These are phyloP conservation scores for Orycteropus afer DNA, from an alignment of 2,113 vertebrate species.

Conservation along the genomic window DNA sequence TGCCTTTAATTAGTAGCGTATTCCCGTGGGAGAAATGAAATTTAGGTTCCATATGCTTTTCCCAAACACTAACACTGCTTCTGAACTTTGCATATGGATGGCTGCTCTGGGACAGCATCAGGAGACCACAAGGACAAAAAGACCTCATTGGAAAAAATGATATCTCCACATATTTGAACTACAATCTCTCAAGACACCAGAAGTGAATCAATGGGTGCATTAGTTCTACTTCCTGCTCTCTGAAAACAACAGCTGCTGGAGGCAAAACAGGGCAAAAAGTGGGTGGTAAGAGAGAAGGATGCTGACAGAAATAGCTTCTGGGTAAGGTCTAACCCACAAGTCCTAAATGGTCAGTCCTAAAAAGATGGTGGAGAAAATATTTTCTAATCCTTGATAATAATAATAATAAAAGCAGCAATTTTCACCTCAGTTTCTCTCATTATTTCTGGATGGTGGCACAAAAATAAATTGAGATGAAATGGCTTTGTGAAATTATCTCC, in stretches of 20 bases:
- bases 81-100: conserved; percentile 6
- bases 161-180: background rate
- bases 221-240: background rate
- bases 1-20: conserved; percentile 37
- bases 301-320: conserved; percentile 49
- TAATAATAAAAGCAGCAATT: background rate
- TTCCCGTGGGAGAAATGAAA: background rate
- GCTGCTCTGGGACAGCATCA: background rate
- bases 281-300: conserved; percentile 17
- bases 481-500: background rate
- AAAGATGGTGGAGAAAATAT: background rate
- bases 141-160: background rate
- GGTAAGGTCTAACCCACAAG: background rate
- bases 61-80: background rate
- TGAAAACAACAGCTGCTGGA: conserved; percentile 41
- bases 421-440: background rate
- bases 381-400: background rate
- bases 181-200: background rate
- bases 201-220: background rate
- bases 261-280: background rate
- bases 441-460: background rate
- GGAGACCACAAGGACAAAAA: conserved; percentile 8
- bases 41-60: background rate
- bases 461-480: background rate
- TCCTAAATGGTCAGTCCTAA: background rate